Base-by-base conservation (phyloP, 2,797 vertebrate genomes). In the Urosaurus nigricauda region DNA sequence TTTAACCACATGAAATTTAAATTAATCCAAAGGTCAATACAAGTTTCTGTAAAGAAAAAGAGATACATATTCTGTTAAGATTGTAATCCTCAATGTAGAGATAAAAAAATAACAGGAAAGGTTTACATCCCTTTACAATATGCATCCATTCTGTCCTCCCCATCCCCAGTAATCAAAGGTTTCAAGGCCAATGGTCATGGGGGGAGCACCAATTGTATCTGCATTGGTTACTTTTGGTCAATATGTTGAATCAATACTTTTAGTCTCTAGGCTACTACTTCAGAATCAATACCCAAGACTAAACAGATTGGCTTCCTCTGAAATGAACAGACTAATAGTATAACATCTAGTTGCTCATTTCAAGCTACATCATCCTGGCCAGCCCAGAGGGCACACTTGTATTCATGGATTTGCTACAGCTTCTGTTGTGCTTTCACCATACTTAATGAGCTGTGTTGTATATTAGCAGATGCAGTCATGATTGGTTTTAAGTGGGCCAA, bases 361-460 rank as follows among this genome's bases (percentile, higher is more conserved):
- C 87, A 83, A 29, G 63, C 85, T 90, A 47, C 47, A 87, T 53
- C 70, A 79, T 79, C 58, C 26, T 79, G 75, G 65, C 79, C 75
- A 87, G 40, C 80, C 26, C 68, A 85, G 85, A 89, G 2, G 0
- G 24, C 1, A 4, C 89, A 88, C 86, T 87, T 93, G 87, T 70
- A 37, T 63, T 91, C 89, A 37, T 51, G 56, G 70, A 71, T 86
- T 92, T 79, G 51, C 85, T 89, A 2, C 75, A 74, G 35, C 58
- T 79, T 91, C 90, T 71, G 68, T 75, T 82, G 75, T 89, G 51
- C 86, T 93, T 86, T 90, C 82, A 89, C 88, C 86, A 75, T 70
- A 87, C 63, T 87, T 95, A 95, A 93, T 92, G 89, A 95, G 60
- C 86, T 94, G 85, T 13, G 88, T 43, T 71, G 65, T 71, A 51